Evolutionary conservation across 2,888 invertebrate species (phyloP).

Genomic region (Chymomyza procnemis): DNA sequence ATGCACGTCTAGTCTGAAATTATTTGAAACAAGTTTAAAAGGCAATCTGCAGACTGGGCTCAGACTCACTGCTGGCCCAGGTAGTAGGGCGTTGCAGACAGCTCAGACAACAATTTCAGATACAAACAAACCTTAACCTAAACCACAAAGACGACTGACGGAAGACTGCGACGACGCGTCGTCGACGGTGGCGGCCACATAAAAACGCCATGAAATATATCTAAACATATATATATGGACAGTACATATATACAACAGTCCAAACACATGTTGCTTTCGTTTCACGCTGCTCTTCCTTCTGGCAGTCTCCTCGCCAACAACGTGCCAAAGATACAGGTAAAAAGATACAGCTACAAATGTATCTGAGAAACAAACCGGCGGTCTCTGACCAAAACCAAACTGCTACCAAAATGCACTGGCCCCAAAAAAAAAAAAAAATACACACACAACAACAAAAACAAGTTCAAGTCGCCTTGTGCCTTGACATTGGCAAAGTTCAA

Average conservation of each 20-base stretch:
- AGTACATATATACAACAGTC: conserved; percentile 7
- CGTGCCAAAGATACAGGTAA: conserved; percentile 71
- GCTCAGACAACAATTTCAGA: conserved; percentile 10
- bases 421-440: conserved; percentile 27
- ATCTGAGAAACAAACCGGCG: conserved; percentile 24
- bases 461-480: conserved; percentile 12
- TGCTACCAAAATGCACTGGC: conserved; percentile 45
- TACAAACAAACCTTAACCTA: conserved; percentile 32
- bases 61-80: conserved; percentile 18
- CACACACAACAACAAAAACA: not conserved
- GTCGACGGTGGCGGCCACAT: conserved; percentile 29
- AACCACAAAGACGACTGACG: conserved; percentile 46
- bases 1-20: conserved; percentile 72
- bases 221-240: conserved; percentile 13
- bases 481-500: conserved; percentile 65
- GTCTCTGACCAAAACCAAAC: conserved; percentile 36
- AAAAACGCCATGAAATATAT: conserved; percentile 57
- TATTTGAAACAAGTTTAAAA: conserved; percentile 70
- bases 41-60: conserved; percentile 43
- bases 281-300: conserved; percentile 32
- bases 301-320: conserved; percentile 30
- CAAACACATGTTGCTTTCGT: conserved; percentile 65
- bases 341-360: conserved; percentile 66
- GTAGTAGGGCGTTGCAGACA: conserved; percentile 56
- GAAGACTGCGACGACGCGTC: not conserved